These are phyloP conservation scores for Parasteatoda lunata DNA, from an alignment of 2,888 invertebrate species.

Conservation along the genomic window DNA sequence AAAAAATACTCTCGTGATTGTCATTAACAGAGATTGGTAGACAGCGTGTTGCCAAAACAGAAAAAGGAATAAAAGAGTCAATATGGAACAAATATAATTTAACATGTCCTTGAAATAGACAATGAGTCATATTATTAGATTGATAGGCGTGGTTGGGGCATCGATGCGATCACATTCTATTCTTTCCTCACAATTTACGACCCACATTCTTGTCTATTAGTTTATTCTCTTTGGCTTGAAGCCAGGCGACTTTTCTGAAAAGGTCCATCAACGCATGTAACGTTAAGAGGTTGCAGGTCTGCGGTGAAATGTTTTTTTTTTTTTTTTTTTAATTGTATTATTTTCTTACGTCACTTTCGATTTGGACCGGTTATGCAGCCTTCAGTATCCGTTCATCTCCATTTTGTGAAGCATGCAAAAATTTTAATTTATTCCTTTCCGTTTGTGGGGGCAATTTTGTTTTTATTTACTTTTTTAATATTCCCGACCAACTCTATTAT, in stretches of 20 bases:
- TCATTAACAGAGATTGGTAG: background rate
- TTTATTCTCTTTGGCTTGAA: constrained; percentile 44
- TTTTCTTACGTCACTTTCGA: no score
- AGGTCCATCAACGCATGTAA: constrained; percentile 33
- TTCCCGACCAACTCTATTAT: no score
- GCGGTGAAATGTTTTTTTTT: background rate
- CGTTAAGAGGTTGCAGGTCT: constrained; percentile 13
- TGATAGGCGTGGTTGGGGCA: constrained; percentile 27
- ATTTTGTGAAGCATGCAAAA: no score
- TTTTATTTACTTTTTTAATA: no score
- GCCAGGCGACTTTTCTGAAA: constrained; percentile 28
- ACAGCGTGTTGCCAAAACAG: background rate
- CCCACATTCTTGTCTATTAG: constrained; percentile 46
- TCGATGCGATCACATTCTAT: constrained; percentile 1
- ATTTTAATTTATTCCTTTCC: no score
- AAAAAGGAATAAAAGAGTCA: background rate
- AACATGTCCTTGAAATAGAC: background rate
- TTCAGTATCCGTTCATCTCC: no score
- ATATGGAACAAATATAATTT: background rate
- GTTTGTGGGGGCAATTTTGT: no score
- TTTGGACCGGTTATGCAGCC: no score
- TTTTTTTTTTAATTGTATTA: background rate
- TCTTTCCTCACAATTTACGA: constrained; percentile 29
- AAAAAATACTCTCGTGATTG: no score
- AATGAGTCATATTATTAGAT: constrained; percentile 38